Base-by-base conservation (phyloP, 2,113 vertebrate genomes). In the Myiopsitta monachus region DNA sequence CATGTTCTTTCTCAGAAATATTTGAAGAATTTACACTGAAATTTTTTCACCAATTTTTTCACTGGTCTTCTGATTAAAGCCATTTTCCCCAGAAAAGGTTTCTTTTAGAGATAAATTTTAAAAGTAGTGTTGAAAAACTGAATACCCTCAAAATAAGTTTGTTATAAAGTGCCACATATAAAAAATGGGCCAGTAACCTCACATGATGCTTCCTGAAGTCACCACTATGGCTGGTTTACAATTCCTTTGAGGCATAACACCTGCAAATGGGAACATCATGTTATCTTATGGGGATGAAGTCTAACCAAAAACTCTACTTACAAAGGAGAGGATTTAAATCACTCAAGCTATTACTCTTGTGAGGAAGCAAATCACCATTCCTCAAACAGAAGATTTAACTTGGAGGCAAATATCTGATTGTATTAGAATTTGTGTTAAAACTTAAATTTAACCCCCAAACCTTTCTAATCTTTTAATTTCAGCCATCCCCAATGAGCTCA, bases 401-500 rank as follows among this genome's bases (percentile, higher is more conserved):
- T 43, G 39, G 41, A 79, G 36, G 33, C 23, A 87, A 91, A 77
- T 28, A 49, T 36, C 14, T 75, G 49, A 9, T 18, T 7, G 33
- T 24, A 88, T 83, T 62, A 86, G 36, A 70, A 66, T 69, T 77
- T 66, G 26, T 55, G 24, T 19, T 70, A 49, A 31, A 88, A 62
- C 1, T 23, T 18, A 27, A 28, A 31, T 55, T 76, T 82, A 83
- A 83, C 1, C 3, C 3, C 2, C 6, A 67, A 31, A 36, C 6
- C 4, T 57, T 87, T 67, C 5, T 22, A 36, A 67, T 46, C 6
- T 38, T 63, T 70, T 39, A 1, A 41, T 67, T 91, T 46, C 6
- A 6, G 3, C 5, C 15, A 21, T 14, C 12, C 12, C 11, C 16
- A 41, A 4, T 0, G 7, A 88, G 7, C 6, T 57, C 27, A 36